Base-by-base conservation (phyloP, 2,888 invertebrate species). In the Tipula vernalis region DNA sequence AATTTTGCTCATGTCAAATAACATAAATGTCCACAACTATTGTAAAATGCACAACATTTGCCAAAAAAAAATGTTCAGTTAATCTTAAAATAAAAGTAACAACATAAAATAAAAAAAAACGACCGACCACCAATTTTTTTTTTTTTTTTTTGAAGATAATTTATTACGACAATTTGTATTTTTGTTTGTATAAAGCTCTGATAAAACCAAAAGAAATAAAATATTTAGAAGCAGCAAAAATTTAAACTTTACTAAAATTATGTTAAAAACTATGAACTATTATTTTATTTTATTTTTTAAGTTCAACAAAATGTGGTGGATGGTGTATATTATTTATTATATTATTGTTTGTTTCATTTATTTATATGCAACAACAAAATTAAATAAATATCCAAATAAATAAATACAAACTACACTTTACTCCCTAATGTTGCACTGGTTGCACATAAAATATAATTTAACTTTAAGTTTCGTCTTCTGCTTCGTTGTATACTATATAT, bases 401-500 rank as follows among this genome's bases (percentile, higher is more conserved):
- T 15, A 39, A 84, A 15, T 15, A 39, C n/a, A 84, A 84, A 84
- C 15, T 39, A 39, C 28, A 28, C 15, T 84, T 36, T 84, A 39
- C 41, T 84, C 84, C 39, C 84, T 39, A 39, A 39, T 84, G 84
- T 84, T 84, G 84, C 84, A 84, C 84, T 84, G 84, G 84, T 84
- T 84, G 84, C 84, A 84, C 84, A 84, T 84, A 84, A 84, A 84
- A 84, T 84, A 39, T 84, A 39, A 84, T 84, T 84, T 84, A 84
- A 84, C 39, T 84, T 84, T 39, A 28, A 39, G 84, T 84, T 84
- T 28, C 71, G 71, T 71, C 71, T 18, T 71, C n/a, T 51, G 4
- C n/a, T 51, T 51, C n/a, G 51, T 51, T 51, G 1, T 71, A 28
- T 28, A 12, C 51, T 71, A 28, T 71, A 71, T 71, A 28, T 10